Percentiles rank a stretch among this genome's conserved stretches.
These are phyloP conservation scores for Forbesichthys papilliferus DNA, from an alignment of 2,113 vertebrate genomes.

Conservation along the genomic window DNA sequence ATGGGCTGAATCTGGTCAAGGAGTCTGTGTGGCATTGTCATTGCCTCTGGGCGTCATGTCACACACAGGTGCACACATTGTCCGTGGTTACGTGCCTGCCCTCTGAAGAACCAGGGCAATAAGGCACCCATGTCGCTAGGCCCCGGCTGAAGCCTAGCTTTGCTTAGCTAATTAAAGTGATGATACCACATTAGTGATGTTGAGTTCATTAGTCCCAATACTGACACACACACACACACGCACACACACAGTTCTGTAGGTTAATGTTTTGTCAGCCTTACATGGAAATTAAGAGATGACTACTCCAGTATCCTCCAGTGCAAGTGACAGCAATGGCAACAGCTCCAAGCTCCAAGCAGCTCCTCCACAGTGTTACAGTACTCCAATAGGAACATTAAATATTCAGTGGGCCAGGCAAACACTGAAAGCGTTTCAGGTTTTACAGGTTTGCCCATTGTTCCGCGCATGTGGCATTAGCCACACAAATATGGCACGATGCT, in stretches of 20 bases:
- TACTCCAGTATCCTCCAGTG: conserved; percentile 73
- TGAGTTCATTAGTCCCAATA: conserved; percentile 11
- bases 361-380: conserved; percentile 81
- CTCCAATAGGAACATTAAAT: conserved; percentile 66
- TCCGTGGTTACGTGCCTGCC: conserved; percentile 47
- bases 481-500: conserved; percentile 80
- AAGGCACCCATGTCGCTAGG: conserved; percentile 63
- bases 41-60: conserved; percentile 43
- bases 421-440: conserved; percentile 55
- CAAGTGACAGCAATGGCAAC: conserved; percentile 63
- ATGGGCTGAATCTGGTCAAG: conserved; percentile 34
- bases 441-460: conserved; percentile 50
- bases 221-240: no score
- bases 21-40: conserved; percentile 49
- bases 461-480: conserved; percentile 63
- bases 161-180: conserved; percentile 20
- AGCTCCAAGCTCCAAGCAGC: conserved; percentile 55
- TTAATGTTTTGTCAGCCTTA: conserved; percentile 41
- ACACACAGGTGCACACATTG: conserved; percentile 49
- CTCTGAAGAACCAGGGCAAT: conserved; percentile 33
- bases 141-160: conserved; percentile 37
- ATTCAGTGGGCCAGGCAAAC: conserved; percentile 72
- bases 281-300: conserved; percentile 52
- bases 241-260: no score
- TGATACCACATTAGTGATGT: conserved; percentile 11